Percentiles rank a stretch among this genome's conserved stretches.
Conservation (phyloP, 2,888 invertebrate species). For the Sicus ferrugineus region DNA sequence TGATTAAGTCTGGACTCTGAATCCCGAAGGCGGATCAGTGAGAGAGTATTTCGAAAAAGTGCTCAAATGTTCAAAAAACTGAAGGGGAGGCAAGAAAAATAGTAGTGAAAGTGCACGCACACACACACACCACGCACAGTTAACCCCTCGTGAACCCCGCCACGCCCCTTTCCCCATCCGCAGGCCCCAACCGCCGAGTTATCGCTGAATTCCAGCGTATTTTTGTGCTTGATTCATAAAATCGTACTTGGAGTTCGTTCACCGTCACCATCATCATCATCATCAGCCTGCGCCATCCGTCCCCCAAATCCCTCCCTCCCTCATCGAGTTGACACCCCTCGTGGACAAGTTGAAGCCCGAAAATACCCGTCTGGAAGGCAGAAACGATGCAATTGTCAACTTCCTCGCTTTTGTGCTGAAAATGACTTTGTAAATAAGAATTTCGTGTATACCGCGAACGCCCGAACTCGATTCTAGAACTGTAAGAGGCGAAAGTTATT, state of each 20-base stretch:
- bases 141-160: background rate
- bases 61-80: no score
- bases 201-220: constrained; percentile 54
- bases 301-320: background rate
- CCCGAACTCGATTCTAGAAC: constrained; percentile 24
- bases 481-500: no score
- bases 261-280: background rate
- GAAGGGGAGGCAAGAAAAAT: constrained; percentile 1
- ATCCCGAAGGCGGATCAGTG: constrained; percentile 21
- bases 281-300: background rate
- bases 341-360: background rate
- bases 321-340: background rate
- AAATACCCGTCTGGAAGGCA: background rate
- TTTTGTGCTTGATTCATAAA: constrained; percentile 60
- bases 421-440: constrained; percentile 34
- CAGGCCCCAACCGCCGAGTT: background rate
- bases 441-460: no score
- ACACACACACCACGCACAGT: background rate
- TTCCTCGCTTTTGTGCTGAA: constrained; percentile 35
- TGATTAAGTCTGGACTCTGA: constrained; percentile 49
- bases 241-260: constrained; percentile 55
- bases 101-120: constrained; percentile 22
- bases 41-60: no score
- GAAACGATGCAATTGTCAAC: constrained; percentile 32
- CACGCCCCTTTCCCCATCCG: background rate